Base-by-base conservation (phyloP, 2,888 invertebrate genomes). In the Nemotelus nigrinus region DNA sequence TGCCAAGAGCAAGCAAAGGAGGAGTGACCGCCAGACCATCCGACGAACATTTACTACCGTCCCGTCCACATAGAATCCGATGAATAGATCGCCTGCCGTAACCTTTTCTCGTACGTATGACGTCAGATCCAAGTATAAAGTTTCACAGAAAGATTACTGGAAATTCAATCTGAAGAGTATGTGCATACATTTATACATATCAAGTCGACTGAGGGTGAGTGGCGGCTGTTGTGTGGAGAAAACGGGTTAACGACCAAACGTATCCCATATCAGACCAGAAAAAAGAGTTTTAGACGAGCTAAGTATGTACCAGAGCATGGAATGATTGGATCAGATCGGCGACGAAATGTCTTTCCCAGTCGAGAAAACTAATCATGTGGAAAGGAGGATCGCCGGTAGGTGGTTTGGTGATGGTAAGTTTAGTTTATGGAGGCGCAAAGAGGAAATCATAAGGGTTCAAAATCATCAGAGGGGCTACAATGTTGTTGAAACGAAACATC, bases 311-410 rank as follows among this genome's bases (percentile, higher is more conserved):
- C 25, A 25, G 25, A 25, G 25, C 25, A 25, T 25, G 25, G 25
- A 25, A 25, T 25, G 25, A 25, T 25, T 25, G 25, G 25, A 25
- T 25, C 25, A 6, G 10, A 55, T 3, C 10, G 71, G 71, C 71
- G 71, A 71, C 71, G 71, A 55, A 71, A 53, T 71, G 71, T 71
- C 71, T 71, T 71, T 68, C 71, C 7, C 55, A 71, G 55, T n/a
- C 57, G 10, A 55, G 55, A 10, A 57, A 71, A 71, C 57, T 57
- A 55, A 55, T 71, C 55, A 71, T 7, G 43, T 57, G 44, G 55
- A 71, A 71, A 53, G 25, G 53, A 55, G 8, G 55, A 43, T 8
- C 57, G 43, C 44, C 43, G 47, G 45, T 41, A 25, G n/a, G 63
- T 25, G 43, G 25, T 65, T 45, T 7, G 39, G 44, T 10, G 65